Percentiles rank a stretch among this genome's conserved stretches.
Conservation (phyloP, 2,797 vertebrate species). For the Okamejei kenojei region DNA sequence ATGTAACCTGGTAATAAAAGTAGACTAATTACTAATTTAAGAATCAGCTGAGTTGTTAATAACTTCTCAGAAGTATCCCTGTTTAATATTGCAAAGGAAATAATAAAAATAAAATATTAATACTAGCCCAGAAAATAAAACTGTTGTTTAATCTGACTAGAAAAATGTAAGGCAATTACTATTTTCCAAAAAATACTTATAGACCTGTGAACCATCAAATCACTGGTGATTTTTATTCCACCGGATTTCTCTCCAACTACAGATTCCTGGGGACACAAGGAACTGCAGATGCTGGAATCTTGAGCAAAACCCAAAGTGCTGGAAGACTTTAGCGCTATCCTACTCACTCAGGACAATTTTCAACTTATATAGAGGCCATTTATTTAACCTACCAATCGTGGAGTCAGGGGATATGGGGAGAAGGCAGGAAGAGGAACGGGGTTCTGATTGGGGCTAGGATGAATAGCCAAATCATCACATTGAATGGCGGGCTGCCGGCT, state of each 20-base stretch:
- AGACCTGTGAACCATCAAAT: neutral
- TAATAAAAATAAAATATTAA: neutral
- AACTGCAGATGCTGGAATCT: too few species aligned
- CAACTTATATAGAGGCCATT: too few species aligned
- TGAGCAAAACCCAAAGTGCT: too few species aligned
- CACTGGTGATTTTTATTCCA: neutral
- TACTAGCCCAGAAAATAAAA: neutral
- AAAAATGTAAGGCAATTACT: neutral
- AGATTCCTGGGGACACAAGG: neutral
- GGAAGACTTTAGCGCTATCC: too few species aligned
- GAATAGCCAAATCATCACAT: too few species aligned
- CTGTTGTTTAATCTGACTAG: neutral
- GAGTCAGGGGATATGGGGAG: too few species aligned
- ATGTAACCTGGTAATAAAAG: too few species aligned
- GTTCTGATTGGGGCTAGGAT: too few species aligned
- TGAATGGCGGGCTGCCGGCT: too few species aligned
- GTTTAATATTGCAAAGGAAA: neutral
- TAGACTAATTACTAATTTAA: conserved; percentile 49
- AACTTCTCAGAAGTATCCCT: conserved; percentile 77
- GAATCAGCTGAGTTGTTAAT: conserved; percentile 92
- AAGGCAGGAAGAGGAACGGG: too few species aligned
- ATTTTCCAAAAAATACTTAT: neutral
- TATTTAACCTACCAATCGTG: too few species aligned
- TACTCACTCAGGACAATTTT: too few species aligned
- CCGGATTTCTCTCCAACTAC: neutral